phyloP scores from a whole-genome alignment of 2,888 invertebrate species.

The Macropis europaea region DNA sequence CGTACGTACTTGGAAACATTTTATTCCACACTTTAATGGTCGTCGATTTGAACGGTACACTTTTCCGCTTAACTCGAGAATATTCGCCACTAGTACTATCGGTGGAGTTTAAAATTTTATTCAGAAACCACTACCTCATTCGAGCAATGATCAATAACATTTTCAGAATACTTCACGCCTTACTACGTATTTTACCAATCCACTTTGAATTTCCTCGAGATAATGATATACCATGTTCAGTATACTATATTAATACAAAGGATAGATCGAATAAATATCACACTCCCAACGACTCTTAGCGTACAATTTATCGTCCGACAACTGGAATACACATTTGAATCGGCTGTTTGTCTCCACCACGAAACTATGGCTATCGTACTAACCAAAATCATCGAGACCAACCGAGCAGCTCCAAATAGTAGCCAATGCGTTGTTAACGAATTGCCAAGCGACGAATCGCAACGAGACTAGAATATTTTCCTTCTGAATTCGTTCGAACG shows the following conservation, averaged over 20 bases:
- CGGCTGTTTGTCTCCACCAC: slow-evolving; percentile 25
- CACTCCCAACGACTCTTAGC: not conserved
- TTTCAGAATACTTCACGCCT: too few relatives aligned
- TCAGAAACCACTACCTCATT: too few relatives aligned
- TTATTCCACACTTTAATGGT: slow-evolving; percentile 14
- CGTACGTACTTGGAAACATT: slow-evolving; percentile 10
- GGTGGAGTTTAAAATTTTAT: not conserved
- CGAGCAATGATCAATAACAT: too few relatives aligned
- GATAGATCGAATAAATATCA: not conserved
- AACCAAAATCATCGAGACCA: not conserved
- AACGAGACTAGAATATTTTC: slow-evolving; percentile 20
- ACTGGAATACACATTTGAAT: slow-evolving; percentile 3
- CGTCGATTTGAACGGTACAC: too few relatives aligned
- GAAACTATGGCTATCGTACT: not conserved
- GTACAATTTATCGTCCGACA: not conserved
- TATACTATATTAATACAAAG: too few relatives aligned
- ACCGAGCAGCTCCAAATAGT: slow-evolving; percentile 2
- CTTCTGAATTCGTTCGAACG: not conserved
- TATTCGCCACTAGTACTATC: not conserved
- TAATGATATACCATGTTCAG: too few relatives aligned
- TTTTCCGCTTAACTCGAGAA: not conserved
- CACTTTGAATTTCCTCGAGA: too few relatives aligned
- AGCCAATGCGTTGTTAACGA: slow-evolving; percentile 10
- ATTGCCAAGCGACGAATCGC: slow-evolving; percentile 11
- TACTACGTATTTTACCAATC: too few relatives aligned